phyloP scores from a whole-genome alignment of 23 tunicate genomes.

The Ciona savignyi region DNA sequence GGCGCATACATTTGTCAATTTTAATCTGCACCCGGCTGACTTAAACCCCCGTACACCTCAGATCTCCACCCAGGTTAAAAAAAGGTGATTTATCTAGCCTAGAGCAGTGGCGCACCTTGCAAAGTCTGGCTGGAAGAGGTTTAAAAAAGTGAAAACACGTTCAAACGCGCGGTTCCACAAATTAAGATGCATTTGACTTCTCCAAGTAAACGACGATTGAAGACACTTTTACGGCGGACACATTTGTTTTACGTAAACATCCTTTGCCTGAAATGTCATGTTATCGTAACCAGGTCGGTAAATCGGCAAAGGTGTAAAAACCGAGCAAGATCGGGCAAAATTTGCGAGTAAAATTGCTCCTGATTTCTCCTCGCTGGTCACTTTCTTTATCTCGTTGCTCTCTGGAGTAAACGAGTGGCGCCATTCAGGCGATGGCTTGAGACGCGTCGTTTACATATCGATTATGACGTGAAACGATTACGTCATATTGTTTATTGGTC shows the following conservation, averaged over 20 bases:
- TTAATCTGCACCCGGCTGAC: neutral
- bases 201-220: too few relatives aligned
- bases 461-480: neutral
- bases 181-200: neutral
- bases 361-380: neutral
- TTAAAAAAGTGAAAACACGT: neutral
- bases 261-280: neutral
- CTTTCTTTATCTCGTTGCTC: slow-evolving; percentile 4
- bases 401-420: neutral
- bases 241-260: neutral
- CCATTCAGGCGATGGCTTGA: slow-evolving; percentile 14
- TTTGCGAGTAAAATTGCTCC: neutral
- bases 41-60: neutral
- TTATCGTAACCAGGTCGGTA: neutral
- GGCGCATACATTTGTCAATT: neutral
- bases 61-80: neutral
- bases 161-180: neutral
- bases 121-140: neutral
- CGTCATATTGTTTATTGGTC: neutral
- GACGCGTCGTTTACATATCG: slow-evolving; percentile 16
- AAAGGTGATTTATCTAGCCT: neutral
- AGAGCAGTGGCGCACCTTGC: neutral
- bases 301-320: neutral
- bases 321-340: neutral
- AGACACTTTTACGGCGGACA: too few relatives aligned